Percentiles rank a stretch among this genome's conserved stretches.
These are phyloP conservation scores for Haliclystus octoradiatus DNA, from an alignment of 30 jellyfish, hydroid and myxozoan species.

Conservation along the genomic window DNA sequence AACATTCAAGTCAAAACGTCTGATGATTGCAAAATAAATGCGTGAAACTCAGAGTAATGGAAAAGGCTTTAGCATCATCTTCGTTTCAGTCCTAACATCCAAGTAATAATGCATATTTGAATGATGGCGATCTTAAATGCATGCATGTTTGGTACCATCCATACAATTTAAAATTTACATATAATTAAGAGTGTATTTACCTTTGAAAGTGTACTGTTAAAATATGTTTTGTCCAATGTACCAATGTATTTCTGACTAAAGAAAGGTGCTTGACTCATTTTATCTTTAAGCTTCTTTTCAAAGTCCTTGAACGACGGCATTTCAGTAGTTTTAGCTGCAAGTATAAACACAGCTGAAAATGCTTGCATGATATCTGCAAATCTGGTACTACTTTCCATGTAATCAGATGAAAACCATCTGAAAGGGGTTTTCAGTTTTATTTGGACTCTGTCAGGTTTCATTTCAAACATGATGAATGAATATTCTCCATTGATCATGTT, in stretches of 20 bases:
- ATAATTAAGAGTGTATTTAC: neutral
- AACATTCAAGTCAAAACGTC: too few relatives aligned
- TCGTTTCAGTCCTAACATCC: too few relatives aligned
- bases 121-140: too few relatives aligned
- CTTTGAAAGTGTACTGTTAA: constrained; percentile 1
- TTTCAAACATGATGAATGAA: constrained; percentile 22
- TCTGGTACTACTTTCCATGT: neutral
- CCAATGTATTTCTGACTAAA: neutral
- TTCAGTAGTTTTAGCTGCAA: too few relatives aligned
- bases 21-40: too few relatives aligned
- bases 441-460: constrained; percentile 4
- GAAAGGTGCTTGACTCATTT: constrained; percentile 1
- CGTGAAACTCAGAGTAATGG: too few relatives aligned
- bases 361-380: constrained; percentile 12
- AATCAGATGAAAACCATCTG: constrained; percentile 32
- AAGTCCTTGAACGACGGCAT: neutral
- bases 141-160: too few relatives aligned
- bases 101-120: too few relatives aligned
- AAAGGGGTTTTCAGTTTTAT: neutral
- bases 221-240: neutral
- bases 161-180: neutral
- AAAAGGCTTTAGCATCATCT: too few relatives aligned
- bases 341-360: constrained; percentile 17
- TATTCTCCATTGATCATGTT: constrained; percentile 41
- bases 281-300: neutral